These are phyloP conservation scores for Gila orcuttii DNA, from an alignment of 2,113 vertebrate genomes.

Conservation along the genomic window DNA sequence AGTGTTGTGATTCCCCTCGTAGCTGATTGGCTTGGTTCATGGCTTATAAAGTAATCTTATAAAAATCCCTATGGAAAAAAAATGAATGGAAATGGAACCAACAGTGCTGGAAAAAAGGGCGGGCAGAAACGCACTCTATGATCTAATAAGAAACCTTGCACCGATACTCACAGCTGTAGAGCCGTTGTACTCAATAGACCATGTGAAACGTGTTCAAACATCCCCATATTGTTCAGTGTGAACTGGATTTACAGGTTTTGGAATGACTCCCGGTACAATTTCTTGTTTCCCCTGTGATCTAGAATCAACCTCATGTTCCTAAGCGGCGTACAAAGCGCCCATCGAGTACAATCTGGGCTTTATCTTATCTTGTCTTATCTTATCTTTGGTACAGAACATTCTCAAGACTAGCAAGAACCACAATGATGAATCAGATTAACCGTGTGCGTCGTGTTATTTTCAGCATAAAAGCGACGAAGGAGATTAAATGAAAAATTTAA, in stretches of 20 bases:
- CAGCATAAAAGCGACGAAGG: not conserved
- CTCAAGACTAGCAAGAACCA: not conserved
- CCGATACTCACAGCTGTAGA: not conserved
- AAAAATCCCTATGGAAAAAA: too few relatives aligned
- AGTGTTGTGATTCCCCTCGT: too few relatives aligned
- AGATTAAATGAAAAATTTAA: not conserved
- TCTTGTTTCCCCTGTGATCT: not conserved
- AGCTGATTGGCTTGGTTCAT: too few relatives aligned
- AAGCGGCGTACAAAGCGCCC: not conserved
- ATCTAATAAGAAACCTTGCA: not conserved
- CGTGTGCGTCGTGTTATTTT: not conserved
- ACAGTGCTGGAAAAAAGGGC: too few relatives aligned
- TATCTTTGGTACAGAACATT: slow-evolving; percentile 12
- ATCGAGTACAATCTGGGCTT: slow-evolving; percentile 12
- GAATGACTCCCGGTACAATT: not conserved
- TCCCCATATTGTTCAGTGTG: slow-evolving; percentile 62
- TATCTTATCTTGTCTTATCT: slow-evolving; percentile 25
- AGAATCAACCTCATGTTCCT: not conserved
- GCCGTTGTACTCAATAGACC: slow-evolving; percentile 64
- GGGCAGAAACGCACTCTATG: too few relatives aligned
- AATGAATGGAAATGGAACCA: too few relatives aligned
- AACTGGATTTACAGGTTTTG: slow-evolving; percentile 31
- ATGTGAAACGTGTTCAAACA: slow-evolving; percentile 54
- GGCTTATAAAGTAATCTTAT: too few relatives aligned
- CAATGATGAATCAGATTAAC: not conserved